Conservation (phyloP, 23 tunicate genomes). For the Halocynthia roretzi region DNA sequence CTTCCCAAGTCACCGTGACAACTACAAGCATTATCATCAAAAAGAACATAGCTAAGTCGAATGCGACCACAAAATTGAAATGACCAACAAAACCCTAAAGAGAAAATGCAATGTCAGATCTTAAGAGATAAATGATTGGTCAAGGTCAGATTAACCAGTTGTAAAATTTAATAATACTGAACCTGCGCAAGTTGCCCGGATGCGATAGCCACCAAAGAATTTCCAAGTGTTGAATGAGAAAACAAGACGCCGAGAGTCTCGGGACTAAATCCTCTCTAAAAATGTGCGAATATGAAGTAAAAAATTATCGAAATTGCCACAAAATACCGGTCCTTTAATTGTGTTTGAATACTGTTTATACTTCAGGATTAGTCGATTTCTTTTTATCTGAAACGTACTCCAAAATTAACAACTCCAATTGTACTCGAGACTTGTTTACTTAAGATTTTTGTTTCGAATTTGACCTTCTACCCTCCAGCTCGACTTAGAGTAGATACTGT, state of each 20-base stretch:
- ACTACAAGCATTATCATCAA: constrained; percentile 15
- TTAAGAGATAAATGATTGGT: neutral
- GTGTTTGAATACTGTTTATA: too few species aligned
- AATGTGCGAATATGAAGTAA: too few species aligned
- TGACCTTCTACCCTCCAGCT: too few species aligned
- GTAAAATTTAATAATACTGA: neutral
- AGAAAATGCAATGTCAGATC: neutral
- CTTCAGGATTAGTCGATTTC: too few species aligned
- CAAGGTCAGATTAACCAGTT: neutral
- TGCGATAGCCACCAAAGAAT: constrained; percentile 60
- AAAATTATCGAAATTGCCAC: too few species aligned
- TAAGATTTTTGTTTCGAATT: too few species aligned
- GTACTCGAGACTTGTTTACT: too few species aligned
- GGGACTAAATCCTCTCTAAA: constrained; percentile 33
- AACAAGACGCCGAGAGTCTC: constrained; percentile 30
- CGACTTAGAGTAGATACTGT: too few species aligned
- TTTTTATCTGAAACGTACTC: too few species aligned
- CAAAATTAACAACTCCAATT: too few species aligned
- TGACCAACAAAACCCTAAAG: constrained; percentile 25
- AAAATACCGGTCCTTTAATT: too few species aligned
- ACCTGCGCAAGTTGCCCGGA: constrained; percentile 47
- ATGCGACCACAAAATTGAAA: constrained; percentile 40
- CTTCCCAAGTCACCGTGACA: constrained; percentile 26
- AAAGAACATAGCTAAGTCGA: constrained; percentile 30
- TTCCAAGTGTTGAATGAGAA: constrained; percentile 49